Evolutionary conservation across 2,888 invertebrate genomes (phyloP), one percentile per base, ranked within the genome.

Genomic region (Agonopterix arenella): DNA sequence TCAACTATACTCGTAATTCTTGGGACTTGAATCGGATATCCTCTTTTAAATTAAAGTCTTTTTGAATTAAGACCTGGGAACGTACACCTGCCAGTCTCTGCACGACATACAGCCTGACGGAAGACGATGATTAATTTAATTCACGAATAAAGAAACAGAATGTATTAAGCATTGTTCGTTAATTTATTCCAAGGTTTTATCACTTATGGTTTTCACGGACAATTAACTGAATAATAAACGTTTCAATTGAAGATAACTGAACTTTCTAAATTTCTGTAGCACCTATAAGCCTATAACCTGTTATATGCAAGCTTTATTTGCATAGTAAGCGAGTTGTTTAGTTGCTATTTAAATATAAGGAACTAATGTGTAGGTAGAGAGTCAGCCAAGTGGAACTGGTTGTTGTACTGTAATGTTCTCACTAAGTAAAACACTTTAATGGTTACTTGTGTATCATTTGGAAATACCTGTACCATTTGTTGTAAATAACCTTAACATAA

Each of bases 11-110:
- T 18, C 18, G 18, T 69, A 63, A 65, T 72, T 75, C 69, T 64
- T 64, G 64, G 62, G 60, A 60, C 61, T 66, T 62, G 16, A 9
- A 9, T 16, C 11, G 65, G 71, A 70, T 69, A 68, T 68, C 66
- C 63, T 68, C 61, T 54, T 65, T 59, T 49, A 66, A 68, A 70
- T 70, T 70, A 68, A 75, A 71, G 64, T 67, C 66, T 73, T 67
- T 73, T 70, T 66, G 71, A 68, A 66, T 60, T 71, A 67, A 66
- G 65, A 68, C 73, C 71, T 79, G 79, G 75, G 80, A 80, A 78
- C 69, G 60, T 59, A 67, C 80, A 80, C 76, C 80, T 79, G 79
- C 73, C 70, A 67, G 59, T 36, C n/a, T 47, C 47, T 16, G 40
- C 10, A n/a, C 40, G n/a, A 1, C 45, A 11, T 9, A 28, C 8